phyloP scores from a whole-genome alignment of 2,888 invertebrate genomes.

The Cerastoderma edule region DNA sequence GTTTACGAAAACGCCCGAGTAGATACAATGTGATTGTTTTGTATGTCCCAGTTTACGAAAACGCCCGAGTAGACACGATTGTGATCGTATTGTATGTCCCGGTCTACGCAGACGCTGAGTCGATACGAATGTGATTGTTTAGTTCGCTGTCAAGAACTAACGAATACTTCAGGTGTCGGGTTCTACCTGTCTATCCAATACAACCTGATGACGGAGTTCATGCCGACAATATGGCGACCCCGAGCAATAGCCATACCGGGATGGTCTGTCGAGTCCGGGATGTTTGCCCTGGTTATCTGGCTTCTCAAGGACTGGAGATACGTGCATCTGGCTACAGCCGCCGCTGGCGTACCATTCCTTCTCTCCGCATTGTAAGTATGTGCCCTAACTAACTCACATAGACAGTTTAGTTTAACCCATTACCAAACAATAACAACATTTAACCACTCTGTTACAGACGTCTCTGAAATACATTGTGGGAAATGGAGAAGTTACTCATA shows the following conservation, averaged over 20 bases:
- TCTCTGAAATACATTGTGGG: neutral
- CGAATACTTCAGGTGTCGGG: slow-evolving; percentile 15
- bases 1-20: too few species aligned
- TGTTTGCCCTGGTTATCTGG: slow-evolving; percentile 23
- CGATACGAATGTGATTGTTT: too few species aligned
- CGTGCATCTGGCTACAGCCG: slow-evolving; percentile 16
- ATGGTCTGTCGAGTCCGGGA: slow-evolving; percentile 9
- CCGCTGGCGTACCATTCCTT: slow-evolving; percentile 8
- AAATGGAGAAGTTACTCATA: neutral
- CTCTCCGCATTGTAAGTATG: neutral
- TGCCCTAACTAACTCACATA: too few species aligned
- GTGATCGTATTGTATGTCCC: too few species aligned
- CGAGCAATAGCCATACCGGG: slow-evolving; percentile 14
- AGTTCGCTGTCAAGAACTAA: too few species aligned
- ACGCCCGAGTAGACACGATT: too few species aligned
- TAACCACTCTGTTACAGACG: neutral
- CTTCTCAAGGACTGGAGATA: slow-evolving; percentile 17
- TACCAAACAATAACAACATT: neutral
- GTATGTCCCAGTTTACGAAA: too few species aligned
- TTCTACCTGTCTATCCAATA: slow-evolving; percentile 22
- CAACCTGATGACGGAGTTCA: slow-evolving; percentile 24
- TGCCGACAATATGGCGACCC: slow-evolving; percentile 23
- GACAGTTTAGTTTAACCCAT: too few species aligned
- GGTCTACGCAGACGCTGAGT: too few species aligned
- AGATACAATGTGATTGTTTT: too few species aligned